Conservation (phyloP, 2,888 invertebrate species). For the Octonoba sinensis region DNA sequence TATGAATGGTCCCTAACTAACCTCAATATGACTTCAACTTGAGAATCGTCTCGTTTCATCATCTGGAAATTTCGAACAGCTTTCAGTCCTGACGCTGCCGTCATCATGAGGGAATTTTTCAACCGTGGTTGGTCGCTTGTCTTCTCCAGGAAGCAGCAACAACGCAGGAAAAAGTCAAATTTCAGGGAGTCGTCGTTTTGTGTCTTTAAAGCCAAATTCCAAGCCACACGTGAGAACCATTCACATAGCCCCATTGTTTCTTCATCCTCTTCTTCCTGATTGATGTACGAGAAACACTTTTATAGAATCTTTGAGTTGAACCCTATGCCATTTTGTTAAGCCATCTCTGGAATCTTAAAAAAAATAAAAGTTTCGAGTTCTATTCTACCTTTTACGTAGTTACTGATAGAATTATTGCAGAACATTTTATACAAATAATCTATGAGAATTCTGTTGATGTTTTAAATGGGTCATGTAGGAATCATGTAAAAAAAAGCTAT, state of each 20-base stretch:
- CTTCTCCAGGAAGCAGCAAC: conserved; percentile 19
- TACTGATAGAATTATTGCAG: too few species aligned
- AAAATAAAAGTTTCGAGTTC: too few species aligned
- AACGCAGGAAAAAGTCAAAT: conserved; percentile 10
- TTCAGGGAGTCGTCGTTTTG: background rate
- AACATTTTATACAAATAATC: too few species aligned
- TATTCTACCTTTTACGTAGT: too few species aligned
- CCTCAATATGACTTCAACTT: background rate
- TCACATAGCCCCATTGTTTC: background rate
- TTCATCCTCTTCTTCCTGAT: background rate
- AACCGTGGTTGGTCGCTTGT: background rate
- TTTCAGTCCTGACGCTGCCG: conserved; percentile 24
- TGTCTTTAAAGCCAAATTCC: conserved; percentile 31
- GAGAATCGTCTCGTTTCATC: background rate
- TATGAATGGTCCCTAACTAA: too few species aligned
- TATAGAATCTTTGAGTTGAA: background rate
- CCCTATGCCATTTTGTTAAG: too few species aligned
- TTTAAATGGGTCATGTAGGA: too few species aligned
- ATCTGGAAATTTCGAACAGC: background rate
- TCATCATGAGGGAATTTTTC: conserved; percentile 15
- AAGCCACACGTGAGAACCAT: conserved; percentile 27
- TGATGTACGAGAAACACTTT: background rate
- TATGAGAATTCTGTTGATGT: too few species aligned
- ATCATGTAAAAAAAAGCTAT: too few species aligned
- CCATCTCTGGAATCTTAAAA: too few species aligned